Conservation (phyloP, 2,888 invertebrate genomes). For the Labia minor region DNA sequence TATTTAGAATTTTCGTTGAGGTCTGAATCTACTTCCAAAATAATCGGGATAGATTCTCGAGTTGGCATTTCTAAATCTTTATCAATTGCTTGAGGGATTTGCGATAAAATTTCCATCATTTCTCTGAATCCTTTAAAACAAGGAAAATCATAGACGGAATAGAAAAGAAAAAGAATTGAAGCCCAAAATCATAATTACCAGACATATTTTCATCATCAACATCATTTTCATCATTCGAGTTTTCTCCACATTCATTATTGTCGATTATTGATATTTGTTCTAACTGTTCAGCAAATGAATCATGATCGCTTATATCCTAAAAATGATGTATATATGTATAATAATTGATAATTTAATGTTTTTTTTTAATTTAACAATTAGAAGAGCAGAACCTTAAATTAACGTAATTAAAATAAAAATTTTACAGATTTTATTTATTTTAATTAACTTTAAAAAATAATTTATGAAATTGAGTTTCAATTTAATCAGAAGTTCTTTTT, state of each 20-base stretch:
- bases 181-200: constrained; percentile 43
- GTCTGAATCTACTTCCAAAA: constrained; percentile 24
- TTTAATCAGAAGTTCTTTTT: too few relatives aligned
- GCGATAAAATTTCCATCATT: constrained; percentile 2
- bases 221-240: constrained; percentile 73
- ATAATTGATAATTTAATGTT: too few relatives aligned
- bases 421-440: too few relatives aligned
- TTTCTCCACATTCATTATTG: constrained; percentile 45
- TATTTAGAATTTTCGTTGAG: constrained; percentile 28
- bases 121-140: constrained; percentile 24
- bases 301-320: constrained; percentile 51
- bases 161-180: constrained; percentile 19
- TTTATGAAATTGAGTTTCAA: too few relatives aligned
- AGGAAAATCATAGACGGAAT: constrained; percentile 15
- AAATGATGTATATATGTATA: too few relatives aligned
- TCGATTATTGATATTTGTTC: constrained; percentile 40
- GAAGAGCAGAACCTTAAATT: too few relatives aligned
- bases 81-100: constrained; percentile 16
- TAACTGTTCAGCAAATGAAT: constrained; percentile 49
- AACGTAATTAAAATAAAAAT: too few relatives aligned
- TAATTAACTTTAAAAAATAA: too few relatives aligned
- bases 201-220: constrained; percentile 79
- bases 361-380: too few relatives aligned
- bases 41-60: constrained; percentile 19
- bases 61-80: constrained; percentile 13